Evolutionary conservation across 2,888 invertebrate genomes (phyloP), one percentile per base, ranked within the genome.

Genomic region (Therioaphis trifolii): DNA sequence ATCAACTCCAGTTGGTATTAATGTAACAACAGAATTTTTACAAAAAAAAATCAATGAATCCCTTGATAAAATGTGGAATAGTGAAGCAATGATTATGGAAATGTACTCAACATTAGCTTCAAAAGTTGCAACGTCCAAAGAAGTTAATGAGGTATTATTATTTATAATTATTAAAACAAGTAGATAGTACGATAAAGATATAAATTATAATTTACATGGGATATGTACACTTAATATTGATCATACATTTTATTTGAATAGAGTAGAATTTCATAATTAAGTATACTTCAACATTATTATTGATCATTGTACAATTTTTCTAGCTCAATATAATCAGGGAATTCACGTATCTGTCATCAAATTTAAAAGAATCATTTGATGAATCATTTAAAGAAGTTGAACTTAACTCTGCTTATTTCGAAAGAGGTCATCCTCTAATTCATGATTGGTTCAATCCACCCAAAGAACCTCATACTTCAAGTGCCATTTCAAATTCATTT

Each of bases 101-200:
- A 74, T 82, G 14, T 82, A 63, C 24, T 46, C 49, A 14, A 40
- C 11, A 12, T 63, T 82, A 40, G 74, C 72, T 27, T 24, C 21
- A 7, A 63, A 11, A 24, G 82, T 63, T 27, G 29, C 82, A 14
- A 82, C 72, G 2, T 18, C 0, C 1, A 35, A 35, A 3, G 82
- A 82, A 82, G 52, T 82, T 7, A 7, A 74, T 40, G 35, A 82
- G 82, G 82, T 82, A 82, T 72, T 12, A 77, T 49, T n/a, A 35
- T 18, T 11, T 52, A 43, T n/a, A 12, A 52, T 18, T 9, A 21
- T 61, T 27, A 58, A 15, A 43, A 24, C 18, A 43, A 40, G 18
- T 18, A 1, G 18, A 75, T 2, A 40, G 3, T 40, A 74, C 15
- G 4, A 18, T 55, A 2, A 35, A 7, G 35, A 3, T 35, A 35